Conservation (phyloP, 2,797 vertebrate genomes). For the Cheirogaleus major region DNA sequence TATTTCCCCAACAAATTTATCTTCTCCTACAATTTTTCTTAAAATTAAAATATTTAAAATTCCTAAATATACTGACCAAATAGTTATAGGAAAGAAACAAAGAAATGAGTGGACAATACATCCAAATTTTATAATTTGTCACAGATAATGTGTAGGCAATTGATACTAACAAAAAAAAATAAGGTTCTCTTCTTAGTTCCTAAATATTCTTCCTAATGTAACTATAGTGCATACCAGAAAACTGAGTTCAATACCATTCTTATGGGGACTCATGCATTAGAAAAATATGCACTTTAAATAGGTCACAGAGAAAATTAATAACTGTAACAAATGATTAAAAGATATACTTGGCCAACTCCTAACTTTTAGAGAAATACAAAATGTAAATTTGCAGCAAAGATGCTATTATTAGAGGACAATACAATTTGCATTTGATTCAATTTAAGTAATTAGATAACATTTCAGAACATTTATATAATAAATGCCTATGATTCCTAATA, state of each 20-base stretch:
- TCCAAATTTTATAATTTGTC: not conserved
- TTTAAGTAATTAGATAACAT: not conserved
- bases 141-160: not conserved
- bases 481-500: conserved; percentile 14
- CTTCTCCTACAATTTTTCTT: not conserved
- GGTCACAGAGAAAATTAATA: not conserved
- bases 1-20: not conserved
- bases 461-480: not conserved
- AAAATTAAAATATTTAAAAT: conserved; percentile 27
- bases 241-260: not conserved
- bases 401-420: not conserved
- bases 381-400: not conserved
- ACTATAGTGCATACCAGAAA: not conserved
- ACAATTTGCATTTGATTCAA: not conserved
- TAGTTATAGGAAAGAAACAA: not conserved
- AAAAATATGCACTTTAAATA: not conserved
- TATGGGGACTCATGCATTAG: not conserved
- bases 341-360: not conserved
- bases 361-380: not conserved
- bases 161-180: not conserved
- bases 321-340: conserved; percentile 10
- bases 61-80: not conserved
- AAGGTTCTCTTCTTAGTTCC: not conserved
- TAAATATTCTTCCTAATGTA: not conserved
- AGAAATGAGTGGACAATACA: not conserved